Conservation (phyloP, 2,888 invertebrate genomes). For the Autographa pulchrina region DNA sequence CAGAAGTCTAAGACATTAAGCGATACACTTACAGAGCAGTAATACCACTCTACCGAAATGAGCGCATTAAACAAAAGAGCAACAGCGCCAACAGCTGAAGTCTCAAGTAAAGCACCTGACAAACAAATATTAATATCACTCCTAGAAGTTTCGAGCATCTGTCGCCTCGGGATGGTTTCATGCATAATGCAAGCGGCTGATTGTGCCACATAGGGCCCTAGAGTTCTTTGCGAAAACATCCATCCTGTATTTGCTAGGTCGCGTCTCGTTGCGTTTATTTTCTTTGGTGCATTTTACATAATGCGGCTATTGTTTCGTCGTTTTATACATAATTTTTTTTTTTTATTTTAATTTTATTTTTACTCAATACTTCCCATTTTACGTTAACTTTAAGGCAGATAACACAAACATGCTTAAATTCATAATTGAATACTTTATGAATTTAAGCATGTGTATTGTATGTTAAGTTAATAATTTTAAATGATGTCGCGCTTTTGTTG, state of each 20-base stretch:
- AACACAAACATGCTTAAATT: no score
- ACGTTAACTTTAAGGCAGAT: no score
- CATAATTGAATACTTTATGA: no score
- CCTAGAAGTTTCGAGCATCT: constrained; percentile 74
- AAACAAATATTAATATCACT: constrained; percentile 78
- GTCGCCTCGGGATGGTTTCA: constrained; percentile 82
- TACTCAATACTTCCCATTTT: no score
- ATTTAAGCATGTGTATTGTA: no score
- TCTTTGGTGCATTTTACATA: constrained; percentile 61
- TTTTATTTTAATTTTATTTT: no score
- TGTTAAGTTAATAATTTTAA: no score
- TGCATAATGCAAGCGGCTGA: constrained; percentile 87
- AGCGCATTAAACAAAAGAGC: constrained; percentile 53
- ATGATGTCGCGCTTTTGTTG: no score
- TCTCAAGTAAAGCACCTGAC: constrained; percentile 66
- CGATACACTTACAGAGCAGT: background rate
- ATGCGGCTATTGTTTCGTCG: constrained; percentile 50
- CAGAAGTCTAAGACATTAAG: background rate
- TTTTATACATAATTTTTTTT: background rate
- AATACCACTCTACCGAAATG: constrained; percentile 12
- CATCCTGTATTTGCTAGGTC: constrained; percentile 74
- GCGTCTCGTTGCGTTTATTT: constrained; percentile 57
- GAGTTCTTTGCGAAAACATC: constrained; percentile 82
- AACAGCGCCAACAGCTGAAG: constrained; percentile 62
- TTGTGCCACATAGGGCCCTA: constrained; percentile 79